Conservation (phyloP, 2,113 vertebrate genomes). For the Bubalus kerabau region DNA sequence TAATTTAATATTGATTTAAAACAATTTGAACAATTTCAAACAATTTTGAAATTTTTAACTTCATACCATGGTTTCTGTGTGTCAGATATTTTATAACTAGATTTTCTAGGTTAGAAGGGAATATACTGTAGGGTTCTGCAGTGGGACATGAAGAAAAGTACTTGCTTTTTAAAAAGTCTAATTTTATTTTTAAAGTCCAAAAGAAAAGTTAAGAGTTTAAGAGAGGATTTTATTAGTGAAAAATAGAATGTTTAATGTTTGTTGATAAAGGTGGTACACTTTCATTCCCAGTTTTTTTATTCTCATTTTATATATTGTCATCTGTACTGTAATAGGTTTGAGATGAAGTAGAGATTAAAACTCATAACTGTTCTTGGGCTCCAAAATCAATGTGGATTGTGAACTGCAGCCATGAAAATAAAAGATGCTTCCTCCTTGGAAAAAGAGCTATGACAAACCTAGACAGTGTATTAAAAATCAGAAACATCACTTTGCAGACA, state of each 20-base stretch:
- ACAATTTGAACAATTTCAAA: not conserved
- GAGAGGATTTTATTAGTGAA: not conserved
- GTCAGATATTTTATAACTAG: not conserved
- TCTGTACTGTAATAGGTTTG: not conserved
- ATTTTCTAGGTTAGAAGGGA: not conserved
- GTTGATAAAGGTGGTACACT: not conserved
- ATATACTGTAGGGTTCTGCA: not conserved
- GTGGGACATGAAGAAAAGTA: not conserved
- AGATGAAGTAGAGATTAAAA: not conserved
- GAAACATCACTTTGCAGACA: not conserved
- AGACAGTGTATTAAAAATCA: not conserved
- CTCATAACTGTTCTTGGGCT: not conserved
- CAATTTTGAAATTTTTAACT: conserved; percentile 1
- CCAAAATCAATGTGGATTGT: not conserved
- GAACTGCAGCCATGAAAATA: not conserved
- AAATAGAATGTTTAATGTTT: not conserved
- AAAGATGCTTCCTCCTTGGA: not conserved
- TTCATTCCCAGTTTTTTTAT: not conserved
- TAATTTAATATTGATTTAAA: not conserved
- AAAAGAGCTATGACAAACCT: not conserved
- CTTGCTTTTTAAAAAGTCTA: not conserved
- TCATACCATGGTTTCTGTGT: not conserved
- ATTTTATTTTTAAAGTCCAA: not conserved
- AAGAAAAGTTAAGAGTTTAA: not conserved
- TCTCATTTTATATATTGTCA: not conserved